Evolutionary conservation across 1,140 invertebrate genomes (phyloP).

Genomic region (Solen grandis): DNA sequence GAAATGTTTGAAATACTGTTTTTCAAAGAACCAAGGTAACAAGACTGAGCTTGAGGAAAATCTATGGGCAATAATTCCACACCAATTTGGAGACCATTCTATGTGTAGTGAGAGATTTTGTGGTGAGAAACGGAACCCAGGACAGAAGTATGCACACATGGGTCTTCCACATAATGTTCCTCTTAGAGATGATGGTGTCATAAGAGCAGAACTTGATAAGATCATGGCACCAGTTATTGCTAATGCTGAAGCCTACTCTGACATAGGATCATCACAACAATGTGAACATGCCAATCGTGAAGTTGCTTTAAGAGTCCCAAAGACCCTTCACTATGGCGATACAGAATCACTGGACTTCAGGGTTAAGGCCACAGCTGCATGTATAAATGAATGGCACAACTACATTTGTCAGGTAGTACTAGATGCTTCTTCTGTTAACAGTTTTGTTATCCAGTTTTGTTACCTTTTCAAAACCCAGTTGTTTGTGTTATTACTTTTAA

Average conservation of each 20-base stretch:
- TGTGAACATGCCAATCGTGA: conserved; percentile 38
- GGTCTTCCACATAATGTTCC: conserved; percentile 48
- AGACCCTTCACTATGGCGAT: conserved; percentile 18
- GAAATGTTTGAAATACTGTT: conserved; percentile 54
- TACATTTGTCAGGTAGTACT: conserved; percentile 37
- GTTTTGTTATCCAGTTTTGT: no score
- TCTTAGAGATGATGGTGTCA: background rate
- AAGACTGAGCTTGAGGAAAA: conserved; percentile 41
- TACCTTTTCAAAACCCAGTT: no score
- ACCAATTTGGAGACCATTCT: conserved; percentile 51
- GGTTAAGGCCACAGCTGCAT: conserved; percentile 25
- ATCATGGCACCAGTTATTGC: conserved; percentile 9
- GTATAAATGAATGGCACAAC: conserved; percentile 26
- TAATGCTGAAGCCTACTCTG: conserved; percentile 17
- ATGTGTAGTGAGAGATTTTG: conserved; percentile 48
- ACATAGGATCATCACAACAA: conserved; percentile 25
- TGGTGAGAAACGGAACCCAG: conserved; percentile 44
- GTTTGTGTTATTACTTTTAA: no score
- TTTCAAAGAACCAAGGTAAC: conserved; percentile 54
- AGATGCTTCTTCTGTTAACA: no score
- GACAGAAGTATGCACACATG: conserved; percentile 34
- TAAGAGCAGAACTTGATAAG: background rate
- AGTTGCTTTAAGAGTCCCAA: conserved; percentile 6
- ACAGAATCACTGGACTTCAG: conserved; percentile 11
- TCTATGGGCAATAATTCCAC: conserved; percentile 40